phyloP scores from a whole-genome alignment of 2,113 vertebrate genomes.

The Lycocorax pyrrhopterus region DNA sequence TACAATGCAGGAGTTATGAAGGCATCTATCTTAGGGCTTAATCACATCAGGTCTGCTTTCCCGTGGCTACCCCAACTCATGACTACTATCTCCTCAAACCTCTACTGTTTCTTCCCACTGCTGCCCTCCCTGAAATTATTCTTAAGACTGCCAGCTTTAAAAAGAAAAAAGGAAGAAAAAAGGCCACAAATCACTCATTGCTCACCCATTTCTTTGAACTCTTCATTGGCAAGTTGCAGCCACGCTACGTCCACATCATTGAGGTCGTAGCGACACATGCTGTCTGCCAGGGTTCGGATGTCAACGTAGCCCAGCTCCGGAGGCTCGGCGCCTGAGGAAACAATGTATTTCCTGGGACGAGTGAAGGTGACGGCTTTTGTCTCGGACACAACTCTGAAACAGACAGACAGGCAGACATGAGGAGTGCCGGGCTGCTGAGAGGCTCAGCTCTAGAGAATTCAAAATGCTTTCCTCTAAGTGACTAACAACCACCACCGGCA shows the following conservation, averaged over 20 bases:
- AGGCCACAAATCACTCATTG: not conserved
- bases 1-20: not conserved
- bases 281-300: slow-evolving; percentile 86
- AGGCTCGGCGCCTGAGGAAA: slow-evolving; percentile 80
- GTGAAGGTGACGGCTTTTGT: slow-evolving; percentile 82
- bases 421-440: not conserved
- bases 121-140: not conserved
- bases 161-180: not conserved
- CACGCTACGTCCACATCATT: slow-evolving; percentile 87
- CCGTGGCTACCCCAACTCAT: not conserved
- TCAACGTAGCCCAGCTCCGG: slow-evolving; percentile 87
- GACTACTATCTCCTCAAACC: not conserved
- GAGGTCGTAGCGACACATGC: slow-evolving; percentile 90
- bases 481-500: not conserved
- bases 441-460: not conserved
- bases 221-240: slow-evolving; percentile 86
- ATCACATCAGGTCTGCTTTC: not conserved
- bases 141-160: not conserved
- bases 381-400: slow-evolving; percentile 78
- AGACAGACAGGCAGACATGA: not conserved
- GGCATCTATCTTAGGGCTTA: not conserved
- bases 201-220: slow-evolving; percentile 93
- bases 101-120: not conserved
- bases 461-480: not conserved
- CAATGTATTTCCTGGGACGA: slow-evolving; percentile 87